Evolutionary conservation across 1,140 invertebrate species (phyloP), one percentile per base, ranked within the genome.

Genomic region (Dendrolimus punctatus): DNA sequence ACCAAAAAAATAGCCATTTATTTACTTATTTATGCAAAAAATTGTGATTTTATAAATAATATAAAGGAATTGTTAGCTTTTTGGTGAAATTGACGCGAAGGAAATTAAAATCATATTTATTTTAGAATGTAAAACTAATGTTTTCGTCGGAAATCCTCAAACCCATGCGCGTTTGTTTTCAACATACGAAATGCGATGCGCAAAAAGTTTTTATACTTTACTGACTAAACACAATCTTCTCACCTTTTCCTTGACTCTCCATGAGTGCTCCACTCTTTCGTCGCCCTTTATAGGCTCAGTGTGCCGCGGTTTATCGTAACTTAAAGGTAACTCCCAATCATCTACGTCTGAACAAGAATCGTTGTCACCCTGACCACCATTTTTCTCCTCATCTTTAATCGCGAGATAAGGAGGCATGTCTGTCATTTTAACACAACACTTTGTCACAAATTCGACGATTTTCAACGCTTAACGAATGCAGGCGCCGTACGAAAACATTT

Each of bases 161-260:
- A 50, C 39, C 66, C 76, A 81, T 79, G 81, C 80, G 81, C 69
- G 78, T 83, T 81, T 83, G 78, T 81, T 81, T 69, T 81, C 52
- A 72, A 73, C 60, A 8, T 40, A 51, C 56, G 60, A 54, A 53
- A 53, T 64, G 51, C 59, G 78, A 76, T 73, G 73, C 70, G 75
- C 53, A 80, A 64, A 55, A 42, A 53, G 47, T 45, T 51, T 5
- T 48, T 42, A 42, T 48, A 55, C 10, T 55, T 64, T 64, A 58
- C 36, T 46, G 51, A 58, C 54, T 46, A 63, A 60, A 50, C 42
- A 48, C 46, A 54, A 53, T 37, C 40, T 42, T 65, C 86, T 73
- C 88, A 96, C 95, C 89, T 95, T 90, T 85, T 98, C 96, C 88
- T 96, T 97, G 90, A 96, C 94, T 69, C 95, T 88, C 95, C 95